Base-by-base conservation (phyloP, 2,113 vertebrate genomes). In the Benitochromis conjunctus region DNA sequence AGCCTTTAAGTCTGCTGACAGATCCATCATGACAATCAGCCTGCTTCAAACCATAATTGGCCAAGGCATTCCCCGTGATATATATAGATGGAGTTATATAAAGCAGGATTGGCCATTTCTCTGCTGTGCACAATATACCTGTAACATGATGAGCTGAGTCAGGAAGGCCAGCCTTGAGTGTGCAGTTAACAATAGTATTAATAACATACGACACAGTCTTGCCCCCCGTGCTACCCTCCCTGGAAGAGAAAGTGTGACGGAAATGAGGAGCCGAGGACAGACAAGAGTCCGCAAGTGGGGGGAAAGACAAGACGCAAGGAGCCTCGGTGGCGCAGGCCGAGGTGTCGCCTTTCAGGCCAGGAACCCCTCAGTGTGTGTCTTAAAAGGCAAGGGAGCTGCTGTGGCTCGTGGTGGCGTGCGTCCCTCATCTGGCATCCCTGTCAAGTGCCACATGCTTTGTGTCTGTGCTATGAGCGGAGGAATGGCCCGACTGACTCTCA, bases 111-210 rank as follows among this genome's bases (percentile, higher is more conserved):
- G 89, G 53, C 86, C 82, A 90, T 93, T 93, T 92, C 84, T 86
- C 90, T 86, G 89, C 86, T 87, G 91, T 81, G 80, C 80, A 92
- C 84, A 91, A 86, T 93, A 94, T 88, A 91, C 88, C 92, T 93
- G 94, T 94, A 94, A 95, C 81, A 92, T 81, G 94, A 95, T 95
- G 93, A 94, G 86, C 79, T 88, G 84, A 88, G 89, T 89, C 66
- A 38, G 80, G 55, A 84, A 88, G 88, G 81, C 24, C 91, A 94
- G 87, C 94, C 94, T 94, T 94, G 92, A 91, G 87, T 89, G 83
- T 91, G 92, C 90, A 87, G 91, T 95, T 95, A 95, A 95, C 94
- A 95, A 95, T 94, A 92, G 93, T 95, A 95, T 95, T 93, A 94
- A 95, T 95, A 94, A 94, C 94, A 92, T 79, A 78, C 78, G 88